Conservation (phyloP, 2,797 vertebrate genomes). For the Hoplostethus atlanticus region DNA sequence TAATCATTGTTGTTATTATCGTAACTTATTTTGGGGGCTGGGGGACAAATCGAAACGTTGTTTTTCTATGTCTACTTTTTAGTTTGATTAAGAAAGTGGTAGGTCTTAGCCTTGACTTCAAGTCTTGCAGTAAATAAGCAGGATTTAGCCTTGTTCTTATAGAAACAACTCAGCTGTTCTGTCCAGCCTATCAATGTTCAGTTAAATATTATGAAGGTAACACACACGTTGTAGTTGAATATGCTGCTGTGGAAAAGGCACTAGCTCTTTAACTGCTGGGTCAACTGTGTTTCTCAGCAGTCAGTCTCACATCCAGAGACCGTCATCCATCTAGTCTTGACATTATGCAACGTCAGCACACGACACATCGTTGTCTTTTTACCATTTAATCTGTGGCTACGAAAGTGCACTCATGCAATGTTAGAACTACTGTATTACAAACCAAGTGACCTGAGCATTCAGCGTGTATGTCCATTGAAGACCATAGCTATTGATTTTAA, state of each 20-base stretch:
- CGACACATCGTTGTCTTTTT: constrained; percentile 49
- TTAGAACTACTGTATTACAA: constrained; percentile 74
- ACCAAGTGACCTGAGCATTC: constrained; percentile 72
- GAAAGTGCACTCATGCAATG: constrained; percentile 66
- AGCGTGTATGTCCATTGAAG: constrained; percentile 49
- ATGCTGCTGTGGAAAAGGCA: constrained; percentile 74
- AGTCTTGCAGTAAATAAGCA: constrained; percentile 69
- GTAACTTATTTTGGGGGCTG: constrained; percentile 76
- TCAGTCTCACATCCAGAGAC: constrained; percentile 53
- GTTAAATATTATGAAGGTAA: constrained; percentile 56
- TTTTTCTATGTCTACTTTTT: constrained; percentile 60
- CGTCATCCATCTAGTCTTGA: constrained; percentile 63
- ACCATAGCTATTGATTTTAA: constrained; percentile 56
- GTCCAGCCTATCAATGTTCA: constrained; percentile 58
- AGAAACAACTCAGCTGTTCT: constrained; percentile 65
- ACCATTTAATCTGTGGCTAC: constrained; percentile 60
- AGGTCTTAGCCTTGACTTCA: constrained; percentile 73
- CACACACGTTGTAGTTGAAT: constrained; percentile 58
- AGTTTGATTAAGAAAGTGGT: constrained; percentile 64
- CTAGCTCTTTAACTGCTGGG: constrained; percentile 68
- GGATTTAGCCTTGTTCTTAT: constrained; percentile 78
- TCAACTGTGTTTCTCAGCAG: constrained; percentile 41
- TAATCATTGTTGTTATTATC: constrained; percentile 72
- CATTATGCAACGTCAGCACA: constrained; percentile 72
- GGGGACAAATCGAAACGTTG: constrained; percentile 17